Base-by-base conservation (phyloP, 2,797 vertebrate genomes). In the Eospalax fontanierii region DNA sequence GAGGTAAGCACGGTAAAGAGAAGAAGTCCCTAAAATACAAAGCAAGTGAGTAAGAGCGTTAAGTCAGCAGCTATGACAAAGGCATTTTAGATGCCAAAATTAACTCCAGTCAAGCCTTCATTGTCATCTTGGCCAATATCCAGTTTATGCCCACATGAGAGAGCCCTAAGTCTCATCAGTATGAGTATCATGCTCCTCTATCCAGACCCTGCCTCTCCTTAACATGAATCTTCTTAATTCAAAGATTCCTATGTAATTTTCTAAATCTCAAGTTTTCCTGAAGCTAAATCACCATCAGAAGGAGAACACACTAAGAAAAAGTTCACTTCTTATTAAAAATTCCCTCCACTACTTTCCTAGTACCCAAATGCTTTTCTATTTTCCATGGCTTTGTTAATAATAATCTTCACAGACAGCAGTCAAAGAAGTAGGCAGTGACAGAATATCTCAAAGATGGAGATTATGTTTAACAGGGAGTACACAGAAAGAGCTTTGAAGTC, bases 381-480 rank as follows among this genome's bases (percentile, higher is more conserved):
- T 89, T 81, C 16, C 66, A 86, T 11, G n/a, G 28, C 6, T 73
- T 59, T 87, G 54, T 83, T 63, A 90, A 30, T 59, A 96, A 84
- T 54, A 92, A 84, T 89, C 74, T 59, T 80, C 59, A 76, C 35
- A 85, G 57, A 94, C 46, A 92, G 68, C 28, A 89, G 54, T 38
- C 54, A 90, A 92, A 93, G 91, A 93, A 93, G 79, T 90, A 73
- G n/a, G 26, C 30, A 93, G 30, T 21, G n/a, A 92, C 11, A 90
- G n/a, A 46, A 87, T 9, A 74, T 90, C 74, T 85, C 50, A 92
- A 87, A 94, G 79, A 88, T 38, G 50, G 65, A 68, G 78, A 90
- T 46, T 88, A 38, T 65, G 18, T 87, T 95, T 89, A 91, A 33
- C 28, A 70, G 35, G 11, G 43, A 95, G 66, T 26, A 43, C 33